Evolutionary conservation across 2,888 invertebrate species (phyloP), one percentile per base, ranked within the genome.

Genomic region (Paralinhomoeus sp.): DNA sequence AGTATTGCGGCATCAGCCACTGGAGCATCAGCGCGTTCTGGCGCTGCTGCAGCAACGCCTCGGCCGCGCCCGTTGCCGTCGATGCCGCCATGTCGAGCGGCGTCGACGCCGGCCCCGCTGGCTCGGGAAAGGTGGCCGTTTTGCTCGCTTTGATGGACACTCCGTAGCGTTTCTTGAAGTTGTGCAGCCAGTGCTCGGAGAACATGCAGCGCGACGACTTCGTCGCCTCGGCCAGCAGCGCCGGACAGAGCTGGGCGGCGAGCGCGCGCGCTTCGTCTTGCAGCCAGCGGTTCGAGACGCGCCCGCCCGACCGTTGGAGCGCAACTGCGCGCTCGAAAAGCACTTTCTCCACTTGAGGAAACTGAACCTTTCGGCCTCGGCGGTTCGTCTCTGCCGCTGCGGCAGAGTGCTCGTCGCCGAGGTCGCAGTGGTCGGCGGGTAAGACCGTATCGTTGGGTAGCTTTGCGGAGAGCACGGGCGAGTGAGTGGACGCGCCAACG

Each of bases 361-460:
- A 46, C 24, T 46, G 47, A 2, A 48, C 45, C 38, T 46, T 46
- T 9, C 48, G 41, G 13, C 48, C 47, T 12, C 48, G 45, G n/a
- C 43, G 39, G 3, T 46, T 46, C 17, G 46, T 44, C 37, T 46
- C 46, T n/a, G n/a, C n/a, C n/a, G n/a, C n/a, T n/a, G n/a, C n/a
- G n/a, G n/a, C n/a, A n/a, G n/a, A n/a, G n/a, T n/a, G n/a, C n/a
- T n/a, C n/a, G 27, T 35, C 23, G 24, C 23, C 21, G 33, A 24
- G 24, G 36, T 51, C 51, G 46, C 51, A 51, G 21, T 44, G 47
- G 24, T 51, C 45, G 37, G 51, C 47, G 20, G 50, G 50, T 24
- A 47, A 43, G n/a, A n/a, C n/a, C n/a, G n/a, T n/a, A n/a, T n/a
- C n/a, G n/a, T n/a, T n/a, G n/a, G n/a, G n/a, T n/a, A n/a, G n/a